These are phyloP conservation scores for Festucalex cinctus DNA, from an alignment of 2,113 vertebrate species.

Conservation along the genomic window DNA sequence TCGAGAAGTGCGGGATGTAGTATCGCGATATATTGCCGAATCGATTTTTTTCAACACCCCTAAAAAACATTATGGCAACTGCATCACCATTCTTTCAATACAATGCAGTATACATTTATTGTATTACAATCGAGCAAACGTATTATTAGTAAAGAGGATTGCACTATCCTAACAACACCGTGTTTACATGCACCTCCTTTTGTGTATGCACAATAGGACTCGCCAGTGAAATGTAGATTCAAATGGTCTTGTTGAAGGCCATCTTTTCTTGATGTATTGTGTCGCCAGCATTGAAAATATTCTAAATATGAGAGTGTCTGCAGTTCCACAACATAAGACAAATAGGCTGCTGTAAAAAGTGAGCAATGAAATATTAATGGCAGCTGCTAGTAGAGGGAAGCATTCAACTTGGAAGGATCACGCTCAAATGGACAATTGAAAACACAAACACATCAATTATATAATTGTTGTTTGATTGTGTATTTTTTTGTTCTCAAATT, in stretches of 20 bases:
- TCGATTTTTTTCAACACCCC: too few species aligned
- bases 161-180: background rate
- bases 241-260: conserved; percentile 1
- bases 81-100: background rate
- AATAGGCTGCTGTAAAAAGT: conserved; percentile 26
- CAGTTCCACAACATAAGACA: conserved; percentile 32
- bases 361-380: conserved; percentile 35
- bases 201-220: background rate
- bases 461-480: background rate
- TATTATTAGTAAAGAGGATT: background rate
- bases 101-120: background rate
- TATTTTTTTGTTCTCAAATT: background rate
- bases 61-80: too few species aligned
- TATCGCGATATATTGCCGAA: too few species aligned
- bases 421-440: conserved; percentile 1
- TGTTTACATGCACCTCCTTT: background rate
- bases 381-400: conserved; percentile 14
- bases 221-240: background rate
- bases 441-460: background rate
- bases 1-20: too few species aligned
- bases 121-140: background rate
- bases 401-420: conserved; percentile 24
- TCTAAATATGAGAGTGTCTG: conserved; percentile 18
- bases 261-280: background rate
- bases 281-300: conserved; percentile 6